A percentile compares a stretch with the other conserved stretches of the same genome.
These are phyloP conservation scores for Tetropium fuscum DNA, from an alignment of 2,888 invertebrate species.

Conservation along the genomic window DNA sequence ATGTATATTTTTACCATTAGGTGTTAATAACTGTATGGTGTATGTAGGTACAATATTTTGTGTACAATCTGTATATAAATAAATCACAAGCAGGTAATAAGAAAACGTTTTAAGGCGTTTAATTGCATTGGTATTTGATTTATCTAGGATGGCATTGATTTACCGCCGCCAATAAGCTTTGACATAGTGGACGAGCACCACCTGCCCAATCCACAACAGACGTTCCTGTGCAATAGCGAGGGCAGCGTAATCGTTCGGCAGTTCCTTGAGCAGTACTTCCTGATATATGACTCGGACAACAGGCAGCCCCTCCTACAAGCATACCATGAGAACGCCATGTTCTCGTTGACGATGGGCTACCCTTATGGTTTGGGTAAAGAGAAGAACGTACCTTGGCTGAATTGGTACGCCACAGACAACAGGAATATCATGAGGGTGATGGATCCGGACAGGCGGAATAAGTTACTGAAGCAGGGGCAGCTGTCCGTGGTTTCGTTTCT, in stretches of 20 bases:
- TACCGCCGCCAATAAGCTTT: conserved; percentile 90
- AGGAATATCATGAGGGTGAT: conserved; percentile 75
- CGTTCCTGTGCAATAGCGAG: conserved; percentile 76
- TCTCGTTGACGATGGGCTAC: conserved; percentile 75
- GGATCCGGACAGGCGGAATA: conserved; percentile 73
- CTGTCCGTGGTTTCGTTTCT: conserved; percentile 85
- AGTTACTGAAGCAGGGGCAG: conserved; percentile 79
- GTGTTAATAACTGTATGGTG: too few species aligned
- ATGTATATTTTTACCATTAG: too few species aligned
- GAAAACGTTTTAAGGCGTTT: too few species aligned
- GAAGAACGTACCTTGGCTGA: conserved; percentile 59
- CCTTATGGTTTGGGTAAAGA: conserved; percentile 70
- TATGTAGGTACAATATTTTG: too few species aligned
- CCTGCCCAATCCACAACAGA: conserved; percentile 77
- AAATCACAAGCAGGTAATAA: too few species aligned
- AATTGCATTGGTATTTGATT: conserved; percentile 7
- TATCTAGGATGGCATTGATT: conserved; percentile 83
- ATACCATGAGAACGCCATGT: conserved; percentile 87
- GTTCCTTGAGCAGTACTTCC: conserved; percentile 89
- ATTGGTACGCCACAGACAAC: conserved; percentile 69
- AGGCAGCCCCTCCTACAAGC: conserved; percentile 85
- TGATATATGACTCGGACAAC: conserved; percentile 84
- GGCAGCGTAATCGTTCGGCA: conserved; percentile 79
- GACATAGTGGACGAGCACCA: conserved; percentile 79
- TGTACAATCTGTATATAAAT: too few species aligned